phyloP scores from a whole-genome alignment of 2,113 vertebrate genomes.

The Corythaixoides concolor region DNA sequence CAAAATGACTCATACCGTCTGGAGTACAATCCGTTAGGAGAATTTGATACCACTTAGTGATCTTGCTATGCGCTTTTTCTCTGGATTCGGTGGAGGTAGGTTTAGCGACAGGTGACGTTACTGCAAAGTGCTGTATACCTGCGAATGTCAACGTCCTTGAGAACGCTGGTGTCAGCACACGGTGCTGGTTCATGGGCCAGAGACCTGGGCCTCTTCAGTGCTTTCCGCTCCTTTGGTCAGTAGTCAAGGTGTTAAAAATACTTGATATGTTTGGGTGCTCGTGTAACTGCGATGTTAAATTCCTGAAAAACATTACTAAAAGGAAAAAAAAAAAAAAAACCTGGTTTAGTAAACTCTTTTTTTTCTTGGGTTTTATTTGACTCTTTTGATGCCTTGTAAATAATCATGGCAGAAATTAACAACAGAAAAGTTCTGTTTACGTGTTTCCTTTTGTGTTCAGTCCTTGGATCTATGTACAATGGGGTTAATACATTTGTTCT shows the following conservation, averaged over 20 bases:
- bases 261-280: neutral
- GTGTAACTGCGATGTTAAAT: neutral
- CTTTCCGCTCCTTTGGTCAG: neutral
- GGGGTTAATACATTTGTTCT: neutral
- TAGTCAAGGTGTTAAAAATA: neutral
- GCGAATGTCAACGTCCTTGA: neutral
- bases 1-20: fast-evolving
- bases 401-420: neutral
- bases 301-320: neutral
- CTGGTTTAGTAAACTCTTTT: neutral
- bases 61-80: fast-evolving
- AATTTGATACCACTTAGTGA: fast-evolving
- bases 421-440: neutral
- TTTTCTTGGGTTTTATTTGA: neutral
- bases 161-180: neutral
- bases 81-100: neutral
- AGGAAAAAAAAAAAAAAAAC: too few relatives aligned
- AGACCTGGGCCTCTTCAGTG: neutral
- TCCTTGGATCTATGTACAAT: fast-evolving
- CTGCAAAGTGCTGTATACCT: neutral
- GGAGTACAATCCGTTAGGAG: fast-evolving
- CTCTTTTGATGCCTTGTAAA: neutral
- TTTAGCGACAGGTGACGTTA: neutral
- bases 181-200: neutral
- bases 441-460: neutral